These are phyloP conservation scores for Pseudorhombus dupliciocellatus DNA, from an alignment of 2,113 vertebrate genomes.

Conservation along the genomic window DNA sequence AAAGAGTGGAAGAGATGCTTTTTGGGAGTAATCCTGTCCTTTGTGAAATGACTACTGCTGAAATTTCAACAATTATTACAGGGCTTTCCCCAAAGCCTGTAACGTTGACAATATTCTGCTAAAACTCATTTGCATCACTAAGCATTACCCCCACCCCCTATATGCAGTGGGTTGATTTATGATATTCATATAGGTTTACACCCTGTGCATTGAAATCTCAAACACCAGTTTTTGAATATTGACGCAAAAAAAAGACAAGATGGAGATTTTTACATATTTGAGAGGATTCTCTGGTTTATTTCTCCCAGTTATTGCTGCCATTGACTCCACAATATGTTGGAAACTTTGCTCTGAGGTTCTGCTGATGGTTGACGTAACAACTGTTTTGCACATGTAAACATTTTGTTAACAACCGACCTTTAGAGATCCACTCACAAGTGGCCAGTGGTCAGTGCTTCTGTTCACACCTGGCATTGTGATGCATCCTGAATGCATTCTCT, in stretches of 20 bases:
- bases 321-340: neutral
- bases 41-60: constrained; percentile 20
- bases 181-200: constrained; percentile 10
- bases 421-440: no score
- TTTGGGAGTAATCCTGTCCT: constrained; percentile 23
- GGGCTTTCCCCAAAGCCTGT: constrained; percentile 44
- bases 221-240: neutral
- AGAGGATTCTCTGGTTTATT: no score
- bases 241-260: no score
- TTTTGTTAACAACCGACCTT: no score
- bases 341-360: no score
- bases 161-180: constrained; percentile 22
- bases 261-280: no score
- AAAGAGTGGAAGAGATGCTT: constrained; percentile 3
- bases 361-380: no score
- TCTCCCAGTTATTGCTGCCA: no score
- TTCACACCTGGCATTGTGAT: no score
- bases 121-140: constrained; percentile 43
- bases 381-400: no score
- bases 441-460: no score
- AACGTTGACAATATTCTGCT: neutral
- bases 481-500: no score
- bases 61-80: constrained; percentile 3
- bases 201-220: neutral
- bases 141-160: constrained; percentile 29